phyloP scores from a whole-genome alignment of 30 jellyfish, hydroid and myxozoan species.

The Rhopilema esculentum region DNA sequence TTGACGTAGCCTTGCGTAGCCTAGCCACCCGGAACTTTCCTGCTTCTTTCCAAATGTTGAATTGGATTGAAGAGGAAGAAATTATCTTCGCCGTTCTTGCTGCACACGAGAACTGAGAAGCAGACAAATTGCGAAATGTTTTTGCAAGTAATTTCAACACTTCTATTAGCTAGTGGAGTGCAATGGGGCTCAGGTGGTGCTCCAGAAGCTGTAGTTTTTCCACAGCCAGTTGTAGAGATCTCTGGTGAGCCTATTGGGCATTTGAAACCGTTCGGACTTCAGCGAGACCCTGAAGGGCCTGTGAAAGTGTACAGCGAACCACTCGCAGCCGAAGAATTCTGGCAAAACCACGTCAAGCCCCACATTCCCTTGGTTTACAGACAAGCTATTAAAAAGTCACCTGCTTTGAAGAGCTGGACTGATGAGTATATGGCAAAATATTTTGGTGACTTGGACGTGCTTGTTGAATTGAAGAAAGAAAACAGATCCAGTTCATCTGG shows the following conservation, averaged over 20 bases:
- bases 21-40: background rate
- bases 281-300: slow-evolving; percentile 84
- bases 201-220: slow-evolving; percentile 37
- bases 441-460: slow-evolving; percentile 89
- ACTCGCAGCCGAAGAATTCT: slow-evolving; percentile 76
- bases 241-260: slow-evolving; percentile 81
- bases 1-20: background rate
- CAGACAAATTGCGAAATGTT: background rate
- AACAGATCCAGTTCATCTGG: slow-evolving; percentile 84
- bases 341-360: slow-evolving; percentile 76
- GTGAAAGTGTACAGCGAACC: slow-evolving; percentile 78
- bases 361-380: slow-evolving; percentile 82
- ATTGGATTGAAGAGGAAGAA: no score
- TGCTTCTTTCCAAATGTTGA: background rate
- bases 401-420: slow-evolving; percentile 83
- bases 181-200: background rate
- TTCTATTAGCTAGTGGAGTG: background rate
- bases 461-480: slow-evolving; percentile 86
- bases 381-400: slow-evolving; percentile 72
- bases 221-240: slow-evolving; percentile 54
- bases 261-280: slow-evolving; percentile 77
- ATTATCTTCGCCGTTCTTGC: no score
- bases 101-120: no score
- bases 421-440: slow-evolving; percentile 78
- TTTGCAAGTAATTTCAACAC: background rate